Conservation (phyloP, 2,888 invertebrate genomes). For the Herminia tarsipennalis region DNA sequence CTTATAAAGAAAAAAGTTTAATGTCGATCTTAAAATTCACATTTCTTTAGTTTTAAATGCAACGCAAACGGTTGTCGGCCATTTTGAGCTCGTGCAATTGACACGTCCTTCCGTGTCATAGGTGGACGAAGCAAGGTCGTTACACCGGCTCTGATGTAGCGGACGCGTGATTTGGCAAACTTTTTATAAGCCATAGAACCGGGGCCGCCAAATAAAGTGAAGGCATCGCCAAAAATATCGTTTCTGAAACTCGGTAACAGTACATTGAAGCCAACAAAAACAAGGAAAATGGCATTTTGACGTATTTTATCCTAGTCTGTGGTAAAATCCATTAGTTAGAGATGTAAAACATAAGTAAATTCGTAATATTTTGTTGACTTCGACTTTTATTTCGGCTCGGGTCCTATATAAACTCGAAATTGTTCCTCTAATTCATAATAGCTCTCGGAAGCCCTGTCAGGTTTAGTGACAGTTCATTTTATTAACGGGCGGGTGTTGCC, state of each 20-base stretch:
- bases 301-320: not conserved
- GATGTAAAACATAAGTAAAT: too few relatives aligned
- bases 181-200: constrained; percentile 27
- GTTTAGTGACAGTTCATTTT: constrained; percentile 27
- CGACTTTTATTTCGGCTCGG: too few relatives aligned
- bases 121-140: constrained; percentile 41
- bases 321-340: too few relatives aligned
- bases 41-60: constrained; percentile 16
- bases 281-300: not conserved
- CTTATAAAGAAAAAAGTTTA: constrained; percentile 10
- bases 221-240: constrained; percentile 19
- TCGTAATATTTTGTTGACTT: too few relatives aligned
- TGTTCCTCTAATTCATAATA: not conserved
- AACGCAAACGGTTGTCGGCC: constrained; percentile 15
- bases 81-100: constrained; percentile 35
- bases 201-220: constrained; percentile 18
- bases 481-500: constrained; percentile 35
- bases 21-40: constrained; percentile 11
- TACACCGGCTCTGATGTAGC: constrained; percentile 35
- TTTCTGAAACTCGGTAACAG: not conserved
- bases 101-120: constrained; percentile 43
- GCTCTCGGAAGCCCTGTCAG: constrained; percentile 11
- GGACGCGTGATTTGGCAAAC: constrained; percentile 34
- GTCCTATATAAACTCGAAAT: constrained; percentile 4
- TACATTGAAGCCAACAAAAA: not conserved